Conservation (phyloP, 1,140 invertebrate genomes). For the Drosophila littoralis region DNA sequence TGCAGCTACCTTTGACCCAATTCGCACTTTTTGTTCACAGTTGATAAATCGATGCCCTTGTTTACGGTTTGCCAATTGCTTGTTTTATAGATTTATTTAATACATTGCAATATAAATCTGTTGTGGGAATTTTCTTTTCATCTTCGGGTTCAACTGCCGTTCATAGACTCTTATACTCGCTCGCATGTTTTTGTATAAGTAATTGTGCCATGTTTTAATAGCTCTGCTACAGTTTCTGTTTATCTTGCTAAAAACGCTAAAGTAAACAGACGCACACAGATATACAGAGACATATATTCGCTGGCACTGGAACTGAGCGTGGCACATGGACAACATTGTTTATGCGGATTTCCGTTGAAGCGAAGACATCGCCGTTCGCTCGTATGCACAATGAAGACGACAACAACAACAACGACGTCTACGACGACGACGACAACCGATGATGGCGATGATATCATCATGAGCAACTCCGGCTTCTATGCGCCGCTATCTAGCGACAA, state of each 20-base stretch:
- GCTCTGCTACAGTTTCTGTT: slow-evolving; percentile 52
- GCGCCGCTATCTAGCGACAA: slow-evolving; percentile 56
- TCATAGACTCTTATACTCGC: slow-evolving; percentile 8
- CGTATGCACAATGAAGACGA: slow-evolving; percentile 35
- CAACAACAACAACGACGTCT: not conserved
- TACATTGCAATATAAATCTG: slow-evolving; percentile 2
- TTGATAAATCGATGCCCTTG: slow-evolving; percentile 6
- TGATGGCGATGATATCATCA: slow-evolving; percentile 72
- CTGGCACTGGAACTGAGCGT: slow-evolving; percentile 7
- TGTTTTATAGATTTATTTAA: not conserved
- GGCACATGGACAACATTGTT: slow-evolving; percentile 60
- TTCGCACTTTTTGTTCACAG: not conserved
- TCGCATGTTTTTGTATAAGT: slow-evolving; percentile 44
- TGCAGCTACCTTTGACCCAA: not conserved
- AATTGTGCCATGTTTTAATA: slow-evolving; percentile 62
- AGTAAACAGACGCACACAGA: slow-evolving; percentile 61
- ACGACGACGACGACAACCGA: slow-evolving; percentile 51
- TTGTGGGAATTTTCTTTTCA: slow-evolving; percentile 13
- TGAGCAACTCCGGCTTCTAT: slow-evolving; percentile 59
- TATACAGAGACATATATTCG: slow-evolving; percentile 18
- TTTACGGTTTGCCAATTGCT: slow-evolving; percentile 14
- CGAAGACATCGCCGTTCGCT: slow-evolving; percentile 60
- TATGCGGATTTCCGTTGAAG: slow-evolving; percentile 81
- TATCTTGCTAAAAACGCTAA: slow-evolving; percentile 76
- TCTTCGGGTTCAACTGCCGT: slow-evolving; percentile 2